Evolutionary conservation across 1,140 invertebrate genomes (phyloP).

Genomic region (Hyposmocoma kahamanoa): DNA sequence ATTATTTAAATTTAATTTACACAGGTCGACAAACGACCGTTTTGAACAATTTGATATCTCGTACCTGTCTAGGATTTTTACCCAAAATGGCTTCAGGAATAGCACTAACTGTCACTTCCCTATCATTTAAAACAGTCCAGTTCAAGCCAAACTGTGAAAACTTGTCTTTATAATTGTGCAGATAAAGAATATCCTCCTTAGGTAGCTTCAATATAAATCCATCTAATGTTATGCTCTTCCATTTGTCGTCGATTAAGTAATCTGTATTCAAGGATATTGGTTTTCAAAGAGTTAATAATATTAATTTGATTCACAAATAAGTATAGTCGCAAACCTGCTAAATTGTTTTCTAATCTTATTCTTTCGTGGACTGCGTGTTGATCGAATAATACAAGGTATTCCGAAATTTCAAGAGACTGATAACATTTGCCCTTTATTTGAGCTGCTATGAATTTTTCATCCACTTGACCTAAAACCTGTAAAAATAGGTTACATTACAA

Average conservation of each 20-base stretch:
- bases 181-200: constrained; percentile 39
- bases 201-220: constrained; percentile 28
- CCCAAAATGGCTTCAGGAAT: constrained; percentile 54
- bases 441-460: constrained; percentile 80
- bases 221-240: constrained; percentile 39
- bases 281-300: too few relatives aligned
- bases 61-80: constrained; percentile 50
- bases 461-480: constrained; percentile 78
- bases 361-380: constrained; percentile 86
- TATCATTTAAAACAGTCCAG: constrained; percentile 32
- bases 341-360: constrained; percentile 76
- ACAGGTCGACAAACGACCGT: too few relatives aligned
- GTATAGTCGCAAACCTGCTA: constrained; percentile 40
- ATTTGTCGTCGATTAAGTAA: constrained; percentile 34
- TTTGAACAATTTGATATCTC: too few relatives aligned
- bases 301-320: too few relatives aligned
- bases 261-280: constrained; percentile 26
- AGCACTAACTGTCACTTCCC: constrained; percentile 30
- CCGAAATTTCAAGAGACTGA: constrained; percentile 11
- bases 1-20: background rate
- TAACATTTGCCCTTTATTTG: constrained; percentile 29
- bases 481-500: constrained; percentile 4
- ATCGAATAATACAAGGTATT: constrained; percentile 79
- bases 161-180: constrained; percentile 52
- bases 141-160: constrained; percentile 42